Conservation (phyloP, 2,797 vertebrate species). For the Zalophus californianus region DNA sequence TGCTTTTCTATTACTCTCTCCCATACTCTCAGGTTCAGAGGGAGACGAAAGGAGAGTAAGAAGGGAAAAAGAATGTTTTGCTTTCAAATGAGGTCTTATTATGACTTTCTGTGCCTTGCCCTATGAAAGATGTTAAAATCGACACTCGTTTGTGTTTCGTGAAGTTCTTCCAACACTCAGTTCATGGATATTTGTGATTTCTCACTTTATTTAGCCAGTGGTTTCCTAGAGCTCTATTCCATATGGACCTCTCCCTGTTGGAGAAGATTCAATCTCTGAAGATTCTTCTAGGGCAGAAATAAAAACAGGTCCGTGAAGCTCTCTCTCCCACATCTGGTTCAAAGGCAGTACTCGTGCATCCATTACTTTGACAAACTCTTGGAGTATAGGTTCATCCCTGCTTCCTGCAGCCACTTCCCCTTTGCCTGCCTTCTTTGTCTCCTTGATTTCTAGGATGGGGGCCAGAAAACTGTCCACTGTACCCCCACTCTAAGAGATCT, state of each 20-base stretch:
- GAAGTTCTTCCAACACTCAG: not conserved
- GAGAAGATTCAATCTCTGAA: not conserved
- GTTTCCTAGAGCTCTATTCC: not conserved
- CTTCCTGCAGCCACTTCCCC: not conserved
- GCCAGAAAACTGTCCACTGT: rapidly evolving
- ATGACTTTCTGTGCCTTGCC: not conserved
- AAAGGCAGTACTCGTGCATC: rapidly evolving
- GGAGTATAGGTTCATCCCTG: not conserved
- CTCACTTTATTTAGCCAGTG: not conserved
- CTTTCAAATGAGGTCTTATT: not conserved
- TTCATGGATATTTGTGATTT: not conserved
- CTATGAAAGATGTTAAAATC: not conserved
- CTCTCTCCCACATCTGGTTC: not conserved
- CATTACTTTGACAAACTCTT: not conserved
- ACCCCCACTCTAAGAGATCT: not conserved
- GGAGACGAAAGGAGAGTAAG: not conserved
- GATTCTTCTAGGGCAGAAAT: not conserved
- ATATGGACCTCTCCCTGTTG: not conserved
- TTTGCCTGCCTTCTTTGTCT: rapidly evolving
- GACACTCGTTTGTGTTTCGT: not conserved
- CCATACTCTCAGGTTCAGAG: not conserved
- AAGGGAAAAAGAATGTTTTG: too few species aligned
- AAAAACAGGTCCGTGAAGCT: not conserved
- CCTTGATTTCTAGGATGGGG: not conserved
- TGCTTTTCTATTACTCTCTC: not conserved